Base-by-base conservation (phyloP, 2,113 vertebrate species). In the Varanus komodoensis region DNA sequence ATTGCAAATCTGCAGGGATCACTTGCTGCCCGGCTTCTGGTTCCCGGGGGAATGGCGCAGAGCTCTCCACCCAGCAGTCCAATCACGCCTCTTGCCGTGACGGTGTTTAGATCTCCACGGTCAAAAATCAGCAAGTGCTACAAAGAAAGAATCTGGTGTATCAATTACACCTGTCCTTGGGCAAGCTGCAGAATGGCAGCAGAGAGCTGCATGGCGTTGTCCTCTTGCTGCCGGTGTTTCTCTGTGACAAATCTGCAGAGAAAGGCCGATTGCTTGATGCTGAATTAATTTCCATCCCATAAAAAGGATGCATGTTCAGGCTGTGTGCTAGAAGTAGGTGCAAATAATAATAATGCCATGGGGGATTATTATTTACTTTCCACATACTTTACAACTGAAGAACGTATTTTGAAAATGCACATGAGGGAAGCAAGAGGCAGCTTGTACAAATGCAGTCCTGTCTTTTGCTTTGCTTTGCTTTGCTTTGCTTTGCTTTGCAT, bases 201-300 rank as follows among this genome's bases (percentile, higher is more conserved):
- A 54, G 6, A 61, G 2, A 71, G 69, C 29, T 87, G 69, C 29
- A 88, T 4, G 1, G 82, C 1, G 12, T 87, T 77, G 78, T 48
- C 87, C 38, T 61, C 5, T 0, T 15, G 7, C 12, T 64, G 14
- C 27, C 68, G 29, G 74, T 48, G 86, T 79, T 4, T 78, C 34
- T 6, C 5, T 0, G 0, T 34, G 57, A 67, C 25, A 75, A 14
- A 54, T 44, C 6, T n/a, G 57, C 0, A 9, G 19, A 75, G 14
- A 84, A 75, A n/a, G 80, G 32, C 71, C 29, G 54, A 38, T 17
- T 67, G 71, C 17, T 50, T 50, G 12, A 67, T 77, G 80, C 52
- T 89, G 87, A 44, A 89, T 74, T 48, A 57, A 48, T 89, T 89
- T 75, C 34, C 82, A 77, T 34, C 57, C 25, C 57, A 7, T 54